Evolutionary conservation across 2,888 invertebrate genomes (phyloP), one percentile per base, ranked within the genome.

Genomic region (Pelosia muscerda): DNA sequence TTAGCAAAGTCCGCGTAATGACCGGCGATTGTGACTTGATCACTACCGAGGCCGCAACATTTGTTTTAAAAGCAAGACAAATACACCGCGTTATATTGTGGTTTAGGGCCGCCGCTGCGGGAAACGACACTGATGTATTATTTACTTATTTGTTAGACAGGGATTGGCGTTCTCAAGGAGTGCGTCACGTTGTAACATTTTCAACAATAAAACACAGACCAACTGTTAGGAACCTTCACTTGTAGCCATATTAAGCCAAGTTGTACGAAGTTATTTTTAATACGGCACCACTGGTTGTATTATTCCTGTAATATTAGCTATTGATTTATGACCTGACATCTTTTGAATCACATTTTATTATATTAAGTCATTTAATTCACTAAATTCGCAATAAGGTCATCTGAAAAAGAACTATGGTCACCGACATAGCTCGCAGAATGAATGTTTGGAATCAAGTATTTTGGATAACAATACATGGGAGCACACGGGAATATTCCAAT

Each of bases 11-110:
- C 68, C 61, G 55, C 68, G 54, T 67, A 79, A 79, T 76, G 63
- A 54, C 63, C 49, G 49, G 66, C 69, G 63, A 81, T 79, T 76
- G 74, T 67, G 70, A 66, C 63, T 71, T 74, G 72, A 81, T 79
- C 74, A 69, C 72, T 63, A 57, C 57, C 54, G 57, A 72, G 71
- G 77, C 76, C 78, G 58, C 72, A 72, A 78, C 79, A 81, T 78
- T 79, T 76, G 72, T 74, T 78, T 74, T 76, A 71, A 72, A 78
- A 78, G 74, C 72, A 77, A 75, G 78, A 78, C 74, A 73, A 78
- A 80, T 80, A 28, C 58, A 63, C 68, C 66, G 63, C 68, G 68
- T 73, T 66, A 67, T 65, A 64, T 42, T 68, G 68, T 53, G 58
- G 67, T 28, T 54, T 63, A 23, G 54, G n/a, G 59, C 22, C 10